A percentile compares a stretch with the other conserved stretches of the same genome.
Conservation (phyloP, 2,888 invertebrate genomes). For the Prosopocoilus inquinatus region DNA sequence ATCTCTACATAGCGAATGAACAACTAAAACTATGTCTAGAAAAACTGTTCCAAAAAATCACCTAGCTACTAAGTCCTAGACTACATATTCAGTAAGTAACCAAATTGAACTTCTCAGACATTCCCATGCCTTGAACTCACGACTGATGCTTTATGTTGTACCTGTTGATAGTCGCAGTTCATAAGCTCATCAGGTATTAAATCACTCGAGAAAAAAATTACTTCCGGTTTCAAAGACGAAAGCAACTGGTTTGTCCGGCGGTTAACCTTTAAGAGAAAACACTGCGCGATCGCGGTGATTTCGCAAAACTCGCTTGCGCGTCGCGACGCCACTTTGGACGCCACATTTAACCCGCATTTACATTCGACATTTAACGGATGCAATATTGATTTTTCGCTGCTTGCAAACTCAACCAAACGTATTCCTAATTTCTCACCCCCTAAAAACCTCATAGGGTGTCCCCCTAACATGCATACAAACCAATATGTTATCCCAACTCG, state of each 20-base stretch:
- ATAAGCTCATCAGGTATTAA: slow-evolving; percentile 17
- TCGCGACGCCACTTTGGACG: slow-evolving; percentile 4
- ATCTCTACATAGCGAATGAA: slow-evolving; percentile 31
- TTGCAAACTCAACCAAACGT: slow-evolving; percentile 28
- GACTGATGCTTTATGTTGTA: slow-evolving; percentile 26
- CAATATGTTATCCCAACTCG: slow-evolving; percentile 12
- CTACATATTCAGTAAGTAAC: slow-evolving; percentile 22
- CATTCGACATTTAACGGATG: slow-evolving; percentile 25
- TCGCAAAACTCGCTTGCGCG: slow-evolving; percentile 22
- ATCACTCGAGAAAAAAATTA: slow-evolving; percentile 16
- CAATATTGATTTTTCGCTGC: slow-evolving; percentile 42
- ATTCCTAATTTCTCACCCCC: slow-evolving; percentile 23
- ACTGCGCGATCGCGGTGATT: slow-evolving; percentile 15
- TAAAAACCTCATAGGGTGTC: slow-evolving; percentile 22
- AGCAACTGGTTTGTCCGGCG: slow-evolving; percentile 9
- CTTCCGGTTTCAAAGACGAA: slow-evolving; percentile 1
- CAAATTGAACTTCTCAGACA: slow-evolving; percentile 26
- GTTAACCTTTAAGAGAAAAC: slow-evolving; percentile 2
- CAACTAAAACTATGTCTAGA: slow-evolving; percentile 23
- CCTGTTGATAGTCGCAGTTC: slow-evolving; percentile 33
- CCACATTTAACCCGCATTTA: too few species aligned
- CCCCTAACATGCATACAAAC: slow-evolving; percentile 16
- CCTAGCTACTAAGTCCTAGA: slow-evolving; percentile 25
- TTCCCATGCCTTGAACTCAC: slow-evolving; percentile 31
- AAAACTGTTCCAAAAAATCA: slow-evolving; percentile 15